Evolutionary conservation across 2,888 invertebrate genomes (phyloP), one percentile per base, ranked within the genome.

Genomic region (Heliconius ethilla): DNA sequence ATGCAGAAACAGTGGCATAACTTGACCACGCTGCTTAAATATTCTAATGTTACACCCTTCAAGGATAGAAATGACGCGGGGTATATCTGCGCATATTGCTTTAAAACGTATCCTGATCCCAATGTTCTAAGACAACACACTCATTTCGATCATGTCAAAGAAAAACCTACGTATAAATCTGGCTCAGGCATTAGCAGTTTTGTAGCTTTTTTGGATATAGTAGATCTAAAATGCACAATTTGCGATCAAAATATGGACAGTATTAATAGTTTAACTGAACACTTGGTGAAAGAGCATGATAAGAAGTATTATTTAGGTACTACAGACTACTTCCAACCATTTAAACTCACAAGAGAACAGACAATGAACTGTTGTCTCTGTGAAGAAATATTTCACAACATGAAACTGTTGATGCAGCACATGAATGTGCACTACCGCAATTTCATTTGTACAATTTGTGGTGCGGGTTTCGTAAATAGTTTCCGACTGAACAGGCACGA

Each of bases 1-100:
- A 89, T 92, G 90, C 91, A 92, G 87, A 94, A 93, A 82, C 94
- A 93, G 80, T 92, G 92, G 90, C 92, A 93, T 81, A 94, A 94
- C 83, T 85, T 94, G 59, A 91, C 87, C 63, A 91, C 91, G 0
- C 82, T 94, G 59, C 89, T 94, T 62, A 90, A 90, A 81, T 89
- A 87, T 77, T 93, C 94, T 0, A 94, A 94, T 81, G 92, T 87
- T 0, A 94, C 94, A 2, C 94, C 94, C 2, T 94, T 94, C 82
- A 92, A 92, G 80, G 92, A 92, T 80, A 85, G 93, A 37, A 93
- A 92, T 65, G 94, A 92, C 78, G 92, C 93, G 0, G 94, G 94
- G 0, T 94, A 91, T 82, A 88, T 91, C 22, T 94, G 94, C 81
- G 94, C 94, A 5, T 94, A 92, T 81, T 94, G 94, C 84, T 92